phyloP scores from a whole-genome alignment of 2,113 vertebrate species.

The Ceyx melanurus region DNA sequence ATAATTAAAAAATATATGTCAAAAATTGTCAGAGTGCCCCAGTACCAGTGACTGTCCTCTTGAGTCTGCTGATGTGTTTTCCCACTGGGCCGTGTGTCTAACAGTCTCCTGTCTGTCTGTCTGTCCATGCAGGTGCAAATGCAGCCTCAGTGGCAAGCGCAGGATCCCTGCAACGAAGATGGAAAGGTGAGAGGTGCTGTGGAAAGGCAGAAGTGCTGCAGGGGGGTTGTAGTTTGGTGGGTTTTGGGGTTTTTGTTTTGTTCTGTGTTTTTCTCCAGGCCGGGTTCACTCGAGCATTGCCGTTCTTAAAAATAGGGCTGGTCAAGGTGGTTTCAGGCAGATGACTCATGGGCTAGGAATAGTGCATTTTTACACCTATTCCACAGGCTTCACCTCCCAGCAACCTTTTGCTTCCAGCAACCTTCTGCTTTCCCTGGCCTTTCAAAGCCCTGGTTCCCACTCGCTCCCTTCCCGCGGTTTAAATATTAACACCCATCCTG shows the following conservation, averaged over 20 bases:
- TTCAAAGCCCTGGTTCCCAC: neutral
- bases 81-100: neutral
- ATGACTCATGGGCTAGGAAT: constrained; percentile 32
- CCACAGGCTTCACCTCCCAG: constrained; percentile 1
- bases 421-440: neutral
- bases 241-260: neutral
- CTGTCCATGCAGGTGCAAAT: constrained; percentile 21
- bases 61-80: constrained; percentile 16
- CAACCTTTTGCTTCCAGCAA: constrained; percentile 1
- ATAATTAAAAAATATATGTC: too few relatives aligned
- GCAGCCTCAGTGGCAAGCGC: constrained; percentile 31
- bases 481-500: constrained; percentile 54
- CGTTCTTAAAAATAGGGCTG: neutral
- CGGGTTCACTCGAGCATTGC: fast-evolving
- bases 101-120: neutral
- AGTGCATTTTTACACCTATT: constrained; percentile 26
- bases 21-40: neutral
- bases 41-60: neutral
- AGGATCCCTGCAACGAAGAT: neutral
- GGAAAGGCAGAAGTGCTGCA: neutral
- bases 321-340: neutral
- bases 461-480: constrained; percentile 8
- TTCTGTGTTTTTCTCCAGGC: neutral
- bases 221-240: neutral
- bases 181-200: constrained; percentile 32